Conservation (phyloP, 2,797 vertebrate genomes). For the Takifugu ocellatus region DNA sequence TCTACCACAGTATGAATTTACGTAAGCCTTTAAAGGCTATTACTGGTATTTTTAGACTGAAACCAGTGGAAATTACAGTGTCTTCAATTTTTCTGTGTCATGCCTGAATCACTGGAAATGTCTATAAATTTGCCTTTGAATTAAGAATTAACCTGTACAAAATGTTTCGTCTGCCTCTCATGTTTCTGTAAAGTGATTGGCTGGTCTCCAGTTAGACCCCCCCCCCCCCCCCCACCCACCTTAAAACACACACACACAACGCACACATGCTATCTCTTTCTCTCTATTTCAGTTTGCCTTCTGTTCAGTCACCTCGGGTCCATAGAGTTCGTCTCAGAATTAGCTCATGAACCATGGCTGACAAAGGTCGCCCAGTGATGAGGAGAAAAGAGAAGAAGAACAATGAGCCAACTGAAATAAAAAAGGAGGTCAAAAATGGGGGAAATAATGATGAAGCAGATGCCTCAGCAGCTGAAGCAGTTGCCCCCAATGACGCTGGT, state of each 20-base stretch:
- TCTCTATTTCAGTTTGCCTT: neutral
- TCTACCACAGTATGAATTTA: constrained; percentile 22
- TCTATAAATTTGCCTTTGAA: neutral
- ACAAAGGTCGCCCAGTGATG: constrained; percentile 35
- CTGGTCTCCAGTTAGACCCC: too few species aligned
- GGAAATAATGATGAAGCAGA: constrained; percentile 23
- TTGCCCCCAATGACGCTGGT: constrained; percentile 2
- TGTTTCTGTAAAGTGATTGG: neutral
- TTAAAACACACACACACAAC: too few species aligned
- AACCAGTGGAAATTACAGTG: neutral
- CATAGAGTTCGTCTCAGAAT: neutral
- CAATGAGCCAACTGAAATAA: constrained; percentile 13
- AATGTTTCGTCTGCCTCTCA: neutral
- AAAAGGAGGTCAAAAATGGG: constrained; percentile 29
- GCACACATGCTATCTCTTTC: neutral
- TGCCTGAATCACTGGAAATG: neutral
- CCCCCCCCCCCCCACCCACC: neutral
- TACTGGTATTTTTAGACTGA: constrained; percentile 40
- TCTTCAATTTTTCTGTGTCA: neutral
- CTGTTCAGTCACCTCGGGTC: neutral
- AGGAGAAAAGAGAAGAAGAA: constrained; percentile 53
- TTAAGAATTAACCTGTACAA: neutral
- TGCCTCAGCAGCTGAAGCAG: neutral
- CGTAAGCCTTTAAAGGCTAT: constrained; percentile 33
- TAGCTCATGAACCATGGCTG: constrained; percentile 57